Evolutionary conservation across 2,888 invertebrate genomes (phyloP).

Genomic region (Morinoia aosen): DNA sequence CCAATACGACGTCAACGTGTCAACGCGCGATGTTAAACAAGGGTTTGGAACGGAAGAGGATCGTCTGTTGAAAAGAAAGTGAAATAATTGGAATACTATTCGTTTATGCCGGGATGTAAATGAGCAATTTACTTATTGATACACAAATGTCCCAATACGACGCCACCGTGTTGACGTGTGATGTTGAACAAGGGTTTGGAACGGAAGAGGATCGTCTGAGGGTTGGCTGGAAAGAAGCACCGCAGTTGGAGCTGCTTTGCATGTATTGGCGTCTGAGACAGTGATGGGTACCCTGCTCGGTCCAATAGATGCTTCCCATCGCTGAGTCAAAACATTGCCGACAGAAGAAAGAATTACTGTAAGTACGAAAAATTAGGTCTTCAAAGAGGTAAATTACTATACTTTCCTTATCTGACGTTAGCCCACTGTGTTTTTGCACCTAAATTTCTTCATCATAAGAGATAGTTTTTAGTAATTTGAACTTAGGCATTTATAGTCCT

Average conservation of each 20-base stretch:
- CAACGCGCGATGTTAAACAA: not conserved
- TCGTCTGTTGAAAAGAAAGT: no score
- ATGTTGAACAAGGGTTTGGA: not conserved
- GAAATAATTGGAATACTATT: no score
- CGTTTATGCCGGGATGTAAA: no score
- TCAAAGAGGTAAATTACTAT: not conserved
- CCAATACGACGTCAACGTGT: no score
- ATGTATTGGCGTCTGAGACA: slow-evolving; percentile 31
- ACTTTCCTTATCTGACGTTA: not conserved
- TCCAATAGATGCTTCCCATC: slow-evolving; percentile 1
- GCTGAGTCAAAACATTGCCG: not conserved
- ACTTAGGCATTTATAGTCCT: no score
- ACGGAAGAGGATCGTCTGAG: not conserved
- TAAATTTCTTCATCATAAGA: not conserved
- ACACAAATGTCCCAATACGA: no score
- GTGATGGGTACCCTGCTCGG: slow-evolving; percentile 2
- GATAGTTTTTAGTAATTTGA: not conserved
- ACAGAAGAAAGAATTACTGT: not conserved
- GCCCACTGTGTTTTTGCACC: not conserved
- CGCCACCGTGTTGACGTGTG: not conserved
- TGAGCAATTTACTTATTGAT: no score
- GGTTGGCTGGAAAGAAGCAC: not conserved
- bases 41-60: not conserved
- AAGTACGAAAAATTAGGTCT: not conserved
- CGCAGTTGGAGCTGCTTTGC: slow-evolving; percentile 25